Conservation (phyloP, 2,888 invertebrate species). For the Drosophila basisetae region DNA sequence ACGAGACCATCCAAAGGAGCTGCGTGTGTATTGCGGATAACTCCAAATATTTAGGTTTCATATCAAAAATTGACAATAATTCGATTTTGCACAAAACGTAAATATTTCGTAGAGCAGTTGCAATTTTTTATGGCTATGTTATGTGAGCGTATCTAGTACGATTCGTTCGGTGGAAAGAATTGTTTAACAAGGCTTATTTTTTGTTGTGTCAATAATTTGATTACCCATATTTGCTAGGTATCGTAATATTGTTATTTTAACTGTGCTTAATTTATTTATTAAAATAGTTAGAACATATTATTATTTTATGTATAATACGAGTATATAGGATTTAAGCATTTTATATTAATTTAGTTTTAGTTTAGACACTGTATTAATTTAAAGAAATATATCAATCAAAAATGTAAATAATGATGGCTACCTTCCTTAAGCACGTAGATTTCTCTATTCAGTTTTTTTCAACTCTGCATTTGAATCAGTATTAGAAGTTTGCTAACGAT, state of each 20-base stretch:
- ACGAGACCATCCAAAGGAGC: constrained; percentile 15
- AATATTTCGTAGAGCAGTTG: background rate
- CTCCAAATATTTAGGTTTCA: constrained; percentile 46
- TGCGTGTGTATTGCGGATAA: constrained; percentile 19
- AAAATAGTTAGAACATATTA: background rate
- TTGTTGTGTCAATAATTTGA: background rate
- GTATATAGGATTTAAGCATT: too few relatives aligned
- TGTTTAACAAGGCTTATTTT: background rate
- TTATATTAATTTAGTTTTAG: background rate
- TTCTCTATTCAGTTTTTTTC: background rate
- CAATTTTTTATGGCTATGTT: background rate
- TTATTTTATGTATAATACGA: background rate
- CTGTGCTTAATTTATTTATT: background rate
- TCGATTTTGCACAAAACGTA: constrained; percentile 30
- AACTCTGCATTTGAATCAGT: background rate
- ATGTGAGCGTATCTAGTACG: constrained; percentile 38
- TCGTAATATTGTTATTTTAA: background rate
- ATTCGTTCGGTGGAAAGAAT: constrained; percentile 19
- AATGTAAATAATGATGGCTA: background rate
- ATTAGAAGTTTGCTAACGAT: background rate
- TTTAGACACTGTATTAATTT: background rate
- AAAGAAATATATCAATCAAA: background rate
- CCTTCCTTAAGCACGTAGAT: background rate
- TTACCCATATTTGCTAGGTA: background rate
- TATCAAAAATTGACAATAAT: constrained; percentile 42